Base-by-base conservation (phyloP, 2,113 vertebrate species). In the Myiozetetes cayanensis region DNA sequence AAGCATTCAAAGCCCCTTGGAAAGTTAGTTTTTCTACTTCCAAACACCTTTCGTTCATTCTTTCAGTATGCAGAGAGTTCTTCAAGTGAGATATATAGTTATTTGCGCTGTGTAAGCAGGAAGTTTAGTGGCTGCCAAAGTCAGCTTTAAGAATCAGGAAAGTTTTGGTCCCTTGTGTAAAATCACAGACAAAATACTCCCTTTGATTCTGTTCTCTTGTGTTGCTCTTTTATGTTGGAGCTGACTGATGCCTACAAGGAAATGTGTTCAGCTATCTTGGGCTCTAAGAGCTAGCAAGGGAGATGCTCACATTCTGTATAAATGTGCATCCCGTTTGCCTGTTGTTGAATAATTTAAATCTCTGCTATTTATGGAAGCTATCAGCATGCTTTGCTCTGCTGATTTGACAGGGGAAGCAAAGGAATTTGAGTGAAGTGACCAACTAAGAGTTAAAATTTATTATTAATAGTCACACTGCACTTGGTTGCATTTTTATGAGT, bases 301-400 rank as follows among this genome's bases (percentile, higher is more conserved):
- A 94, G 93, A 85, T 62, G 56, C 41, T 91, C 83, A 87, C 31
- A 37, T 87, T 91, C 89, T n/a, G 27, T 75, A 74, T 75, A 79
- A 87, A 85, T 65, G 87, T 94, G 66, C 62, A 56, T 94, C 50
- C 52, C 3, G 0, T 78, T 95, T 91, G 84, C 70, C 73, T 92
- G n/a, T 70, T 87, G 70, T 72, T 97, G 62, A 95, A 94, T 95
- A 96, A 95, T 95, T 97, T 77, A 95, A 84, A 74, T 37, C 52
- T 52, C 37, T 85, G 89, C 80, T 97, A 92, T 95, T 96, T 96
- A 63, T 94, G 80, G 93, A 95, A 94, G 61, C 70, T 94, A 70
- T 68, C 93, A 92, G 70, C 62, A n/a, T 62, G 89, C 65, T 92
- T 89, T 78, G 37, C 77, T 92, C 73, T 82, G 30, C 83, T 89